phyloP scores from a whole-genome alignment of 2,113 vertebrate species.

The Antechinus flavipes region DNA sequence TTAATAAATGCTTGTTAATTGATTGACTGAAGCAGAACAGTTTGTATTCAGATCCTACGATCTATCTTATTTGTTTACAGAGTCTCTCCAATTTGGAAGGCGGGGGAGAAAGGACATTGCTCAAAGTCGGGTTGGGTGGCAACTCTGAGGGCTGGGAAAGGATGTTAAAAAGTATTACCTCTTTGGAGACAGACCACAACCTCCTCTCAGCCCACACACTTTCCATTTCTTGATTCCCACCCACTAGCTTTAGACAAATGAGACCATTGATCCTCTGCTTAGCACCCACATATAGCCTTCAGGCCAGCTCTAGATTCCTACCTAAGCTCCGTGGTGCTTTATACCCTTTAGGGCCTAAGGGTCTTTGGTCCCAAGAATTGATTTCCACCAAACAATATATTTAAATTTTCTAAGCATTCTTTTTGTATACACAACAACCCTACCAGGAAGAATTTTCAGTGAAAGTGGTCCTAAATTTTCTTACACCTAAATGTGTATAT shows the following conservation, averaged over 20 bases:
- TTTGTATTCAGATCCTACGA: neutral
- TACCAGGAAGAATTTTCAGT: neutral
- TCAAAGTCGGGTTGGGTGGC: neutral
- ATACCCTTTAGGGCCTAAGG: neutral
- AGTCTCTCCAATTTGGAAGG: neutral
- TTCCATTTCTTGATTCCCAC: constrained; percentile 1
- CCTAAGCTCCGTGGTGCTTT: neutral
- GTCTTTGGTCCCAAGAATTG: neutral
- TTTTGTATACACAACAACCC: neutral
- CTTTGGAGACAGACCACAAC: neutral
- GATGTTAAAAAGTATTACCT: neutral
- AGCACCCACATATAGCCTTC: neutral
- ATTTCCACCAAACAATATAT: neutral
- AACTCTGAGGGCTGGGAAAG: neutral
- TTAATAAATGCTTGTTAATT: neutral
- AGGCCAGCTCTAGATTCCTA: neutral
- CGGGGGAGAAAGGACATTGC: neutral
- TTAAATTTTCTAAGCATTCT: neutral
- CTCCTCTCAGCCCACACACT: neutral
- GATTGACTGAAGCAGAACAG: neutral
- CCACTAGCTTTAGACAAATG: neutral
- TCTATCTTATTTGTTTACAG: neutral
- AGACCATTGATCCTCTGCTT: neutral
- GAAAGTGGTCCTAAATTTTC: neutral
- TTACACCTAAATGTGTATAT: neutral